These are phyloP conservation scores for Columba livia DNA, from an alignment of 2,113 vertebrate genomes.

Conservation along the genomic window DNA sequence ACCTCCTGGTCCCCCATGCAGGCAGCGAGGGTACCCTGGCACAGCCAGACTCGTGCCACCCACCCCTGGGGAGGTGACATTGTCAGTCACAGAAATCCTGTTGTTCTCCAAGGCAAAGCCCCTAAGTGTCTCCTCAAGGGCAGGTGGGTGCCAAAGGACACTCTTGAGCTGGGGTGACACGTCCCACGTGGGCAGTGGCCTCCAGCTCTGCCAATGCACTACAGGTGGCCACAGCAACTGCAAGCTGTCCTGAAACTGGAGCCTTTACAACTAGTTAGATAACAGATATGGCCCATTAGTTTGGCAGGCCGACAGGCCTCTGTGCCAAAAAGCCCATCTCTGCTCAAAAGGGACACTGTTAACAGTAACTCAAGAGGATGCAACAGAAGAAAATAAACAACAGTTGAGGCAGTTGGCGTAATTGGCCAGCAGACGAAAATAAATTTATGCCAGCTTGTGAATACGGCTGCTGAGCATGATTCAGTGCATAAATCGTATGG, in stretches of 20 bases:
- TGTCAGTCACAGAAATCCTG: background rate
- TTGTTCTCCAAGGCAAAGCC: background rate
- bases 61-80: background rate
- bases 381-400: constrained; percentile 65
- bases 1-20: background rate
- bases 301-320: constrained; percentile 31
- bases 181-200: background rate
- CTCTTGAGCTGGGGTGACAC: background rate
- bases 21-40: background rate
- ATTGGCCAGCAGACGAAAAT: constrained; percentile 57
- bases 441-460: constrained; percentile 61
- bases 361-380: constrained; percentile 66
- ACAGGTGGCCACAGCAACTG: constrained; percentile 67
- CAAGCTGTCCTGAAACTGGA: constrained; percentile 61
- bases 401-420: constrained; percentile 64
- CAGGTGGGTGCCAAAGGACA: background rate
- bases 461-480: constrained; percentile 49
- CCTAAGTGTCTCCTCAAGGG: background rate
- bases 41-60: fast-evolving
- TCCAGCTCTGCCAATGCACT: background rate
- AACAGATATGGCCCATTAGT: constrained; percentile 63
- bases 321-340: constrained; percentile 47
- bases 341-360: constrained; percentile 66
- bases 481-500: constrained; percentile 33
- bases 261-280: constrained; percentile 49